A percentile compares a stretch with the other conserved stretches of the same genome.
Conservation (phyloP, 2,888 invertebrate genomes). For the Atrina japonica region DNA sequence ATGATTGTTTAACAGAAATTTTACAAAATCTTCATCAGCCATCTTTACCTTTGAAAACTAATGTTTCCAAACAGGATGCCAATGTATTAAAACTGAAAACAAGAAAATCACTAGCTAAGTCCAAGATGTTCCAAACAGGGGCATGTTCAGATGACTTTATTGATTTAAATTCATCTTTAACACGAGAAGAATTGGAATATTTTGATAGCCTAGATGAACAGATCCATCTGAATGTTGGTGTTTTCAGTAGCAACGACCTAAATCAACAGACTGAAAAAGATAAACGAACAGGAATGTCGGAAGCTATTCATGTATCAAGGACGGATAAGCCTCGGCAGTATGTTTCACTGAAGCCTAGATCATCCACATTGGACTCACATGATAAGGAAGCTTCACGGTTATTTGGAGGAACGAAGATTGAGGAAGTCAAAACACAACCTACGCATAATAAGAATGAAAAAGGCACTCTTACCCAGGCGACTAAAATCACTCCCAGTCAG, state of each 20-base stretch:
- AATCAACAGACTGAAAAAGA: not conserved
- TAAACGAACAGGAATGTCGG: too few species aligned
- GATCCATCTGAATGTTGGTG: conserved; percentile 19
- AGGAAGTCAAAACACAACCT: too few species aligned
- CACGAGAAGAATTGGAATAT: conserved; percentile 35
- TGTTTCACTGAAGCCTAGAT: not conserved
- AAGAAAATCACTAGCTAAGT: conserved; percentile 4
- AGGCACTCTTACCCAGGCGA: not conserved
- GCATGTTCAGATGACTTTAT: not conserved
- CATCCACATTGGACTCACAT: not conserved
- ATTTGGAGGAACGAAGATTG: too few species aligned
- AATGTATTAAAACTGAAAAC: conserved; percentile 18
- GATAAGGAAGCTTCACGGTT: too few species aligned
- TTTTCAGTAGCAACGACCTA: not conserved
- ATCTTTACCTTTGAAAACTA: not conserved
- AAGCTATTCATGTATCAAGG: too few species aligned
- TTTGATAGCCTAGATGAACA: conserved; percentile 36
- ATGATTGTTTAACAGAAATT: conserved; percentile 63
- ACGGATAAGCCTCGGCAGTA: not conserved
- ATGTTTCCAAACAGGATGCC: not conserved
- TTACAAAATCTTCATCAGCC: too few species aligned
- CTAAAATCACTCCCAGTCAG: conserved; percentile 28
- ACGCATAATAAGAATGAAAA: too few species aligned
- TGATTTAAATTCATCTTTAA: conserved; percentile 7
- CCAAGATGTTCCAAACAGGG: not conserved